Conservation (phyloP, 2,113 vertebrate species). For the Himantopus leucocephalus region DNA sequence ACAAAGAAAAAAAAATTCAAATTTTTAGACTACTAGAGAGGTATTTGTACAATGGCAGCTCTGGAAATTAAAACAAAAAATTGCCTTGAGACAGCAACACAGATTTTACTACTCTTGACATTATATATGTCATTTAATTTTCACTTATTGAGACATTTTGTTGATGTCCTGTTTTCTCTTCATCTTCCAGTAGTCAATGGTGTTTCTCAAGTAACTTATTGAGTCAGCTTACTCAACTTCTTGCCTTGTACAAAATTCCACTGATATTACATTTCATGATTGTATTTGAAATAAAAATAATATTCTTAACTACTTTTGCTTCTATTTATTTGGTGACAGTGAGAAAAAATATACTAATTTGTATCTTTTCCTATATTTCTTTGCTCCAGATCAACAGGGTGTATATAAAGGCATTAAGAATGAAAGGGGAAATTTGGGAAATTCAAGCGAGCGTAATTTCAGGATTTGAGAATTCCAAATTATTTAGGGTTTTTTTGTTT, state of each 20-base stretch:
- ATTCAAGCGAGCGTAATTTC: not conserved
- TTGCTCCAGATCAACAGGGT: not conserved
- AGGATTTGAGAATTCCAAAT: not conserved
- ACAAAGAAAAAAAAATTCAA: fast-evolving
- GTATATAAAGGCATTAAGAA: not conserved
- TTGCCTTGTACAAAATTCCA: not conserved
- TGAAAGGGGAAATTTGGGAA: not conserved
- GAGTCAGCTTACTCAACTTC: not conserved
- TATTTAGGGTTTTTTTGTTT: not conserved
- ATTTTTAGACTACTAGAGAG: not conserved
- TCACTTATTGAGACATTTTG: not conserved
- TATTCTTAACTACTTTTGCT: not conserved
- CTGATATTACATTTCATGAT: not conserved
- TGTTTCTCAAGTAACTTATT: not conserved
- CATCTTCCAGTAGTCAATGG: not conserved
- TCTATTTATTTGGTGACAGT: not conserved
- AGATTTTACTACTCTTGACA: not conserved
- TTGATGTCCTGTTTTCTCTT: not conserved
- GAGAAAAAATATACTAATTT: not conserved
- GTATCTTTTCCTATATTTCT: not conserved
- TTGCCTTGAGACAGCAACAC: not conserved
- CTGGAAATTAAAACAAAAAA: not conserved
- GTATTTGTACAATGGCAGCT: not conserved
- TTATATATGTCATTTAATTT: not conserved
- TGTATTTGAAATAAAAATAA: not conserved